Conservation (phyloP, 2,888 invertebrate genomes). For the Meiosimyza platycephala region DNA sequence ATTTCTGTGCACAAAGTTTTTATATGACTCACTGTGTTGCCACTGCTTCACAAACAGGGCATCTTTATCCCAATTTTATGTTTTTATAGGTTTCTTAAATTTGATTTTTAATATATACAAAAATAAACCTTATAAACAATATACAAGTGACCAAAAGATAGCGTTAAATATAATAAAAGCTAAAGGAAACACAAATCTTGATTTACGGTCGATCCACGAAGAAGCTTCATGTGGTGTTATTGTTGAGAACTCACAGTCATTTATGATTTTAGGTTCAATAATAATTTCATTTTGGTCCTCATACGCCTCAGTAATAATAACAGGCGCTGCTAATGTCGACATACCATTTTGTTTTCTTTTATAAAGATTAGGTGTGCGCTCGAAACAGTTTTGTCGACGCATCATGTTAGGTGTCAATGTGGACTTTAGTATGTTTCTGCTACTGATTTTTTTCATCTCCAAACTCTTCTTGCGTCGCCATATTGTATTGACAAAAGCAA, state of each 20-base stretch:
- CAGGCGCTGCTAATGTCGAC: conserved; percentile 68
- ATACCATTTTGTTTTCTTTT: not conserved
- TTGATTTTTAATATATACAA: not conserved
- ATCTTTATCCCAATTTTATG: conserved; percentile 7
- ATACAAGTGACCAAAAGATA: conserved; percentile 82
- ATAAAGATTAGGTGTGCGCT: conserved; percentile 40
- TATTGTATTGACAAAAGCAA: conserved; percentile 90
- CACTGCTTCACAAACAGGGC: not conserved
- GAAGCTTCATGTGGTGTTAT: conserved; percentile 92
- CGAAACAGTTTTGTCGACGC: conserved; percentile 75
- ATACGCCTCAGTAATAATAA: conserved; percentile 72
- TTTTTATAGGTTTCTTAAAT: not conserved
- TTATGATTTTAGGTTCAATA: conserved; percentile 17
- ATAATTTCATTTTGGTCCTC: conserved; percentile 42
- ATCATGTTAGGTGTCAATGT: conserved; percentile 83
- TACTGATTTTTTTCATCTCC: conserved; percentile 70
- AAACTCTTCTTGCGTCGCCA: conserved; percentile 78
- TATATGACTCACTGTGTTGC: not conserved
- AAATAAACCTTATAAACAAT: conserved; percentile 67
- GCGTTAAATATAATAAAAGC: conserved; percentile 84
- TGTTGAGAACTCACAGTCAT: conserved; percentile 73
- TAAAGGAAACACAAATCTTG: conserved; percentile 81
- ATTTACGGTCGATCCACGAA: conserved; percentile 83
- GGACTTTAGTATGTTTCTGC: conserved; percentile 86
- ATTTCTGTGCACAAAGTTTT: not conserved